phyloP scores from a whole-genome alignment of 2,113 vertebrate species.

The Lonchura striata region DNA sequence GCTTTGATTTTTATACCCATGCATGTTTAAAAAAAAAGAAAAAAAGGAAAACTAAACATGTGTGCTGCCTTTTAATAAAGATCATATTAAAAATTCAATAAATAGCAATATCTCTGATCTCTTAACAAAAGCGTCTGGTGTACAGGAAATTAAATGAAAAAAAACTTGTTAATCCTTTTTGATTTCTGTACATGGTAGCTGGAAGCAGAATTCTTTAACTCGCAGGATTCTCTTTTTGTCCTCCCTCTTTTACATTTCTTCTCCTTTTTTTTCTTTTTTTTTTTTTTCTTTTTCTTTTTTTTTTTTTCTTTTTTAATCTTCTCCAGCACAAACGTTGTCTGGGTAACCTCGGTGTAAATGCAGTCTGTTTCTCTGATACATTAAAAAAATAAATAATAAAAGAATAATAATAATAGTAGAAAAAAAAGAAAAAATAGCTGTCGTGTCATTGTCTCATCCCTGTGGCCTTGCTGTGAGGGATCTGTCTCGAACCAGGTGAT shows the following conservation, averaged over 20 bases:
- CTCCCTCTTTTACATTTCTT: constrained; percentile 63
- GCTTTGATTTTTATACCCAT: constrained; percentile 80
- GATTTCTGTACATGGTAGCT: constrained; percentile 84
- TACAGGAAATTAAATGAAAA: constrained; percentile 87
- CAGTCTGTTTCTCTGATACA: constrained; percentile 65
- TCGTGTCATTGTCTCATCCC: constrained; percentile 72
- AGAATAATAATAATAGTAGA: constrained; percentile 28
- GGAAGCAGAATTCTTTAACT: constrained; percentile 80
- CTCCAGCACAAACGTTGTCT: constrained; percentile 72
- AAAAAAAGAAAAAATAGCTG: constrained; percentile 14
- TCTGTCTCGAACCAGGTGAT: constrained; percentile 91
- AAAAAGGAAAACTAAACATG: constrained; percentile 72
- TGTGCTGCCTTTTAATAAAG: constrained; percentile 83
- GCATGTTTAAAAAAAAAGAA: constrained; percentile 52
- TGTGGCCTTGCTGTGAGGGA: constrained; percentile 83
- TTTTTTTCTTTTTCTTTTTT: neutral
- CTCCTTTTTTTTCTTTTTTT: neutral
- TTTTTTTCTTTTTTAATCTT: constrained; percentile 73
- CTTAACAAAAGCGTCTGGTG: constrained; percentile 82
- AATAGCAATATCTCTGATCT: constrained; percentile 88
- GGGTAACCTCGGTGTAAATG: constrained; percentile 72
- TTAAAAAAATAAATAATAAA: constrained; percentile 68
- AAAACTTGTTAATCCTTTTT: constrained; percentile 83
- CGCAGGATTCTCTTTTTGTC: constrained; percentile 58
- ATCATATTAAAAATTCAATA: constrained; percentile 89